Evolutionary conservation across 2,888 invertebrate species (phyloP).

Genomic region (Octonoba sinensis): DNA sequence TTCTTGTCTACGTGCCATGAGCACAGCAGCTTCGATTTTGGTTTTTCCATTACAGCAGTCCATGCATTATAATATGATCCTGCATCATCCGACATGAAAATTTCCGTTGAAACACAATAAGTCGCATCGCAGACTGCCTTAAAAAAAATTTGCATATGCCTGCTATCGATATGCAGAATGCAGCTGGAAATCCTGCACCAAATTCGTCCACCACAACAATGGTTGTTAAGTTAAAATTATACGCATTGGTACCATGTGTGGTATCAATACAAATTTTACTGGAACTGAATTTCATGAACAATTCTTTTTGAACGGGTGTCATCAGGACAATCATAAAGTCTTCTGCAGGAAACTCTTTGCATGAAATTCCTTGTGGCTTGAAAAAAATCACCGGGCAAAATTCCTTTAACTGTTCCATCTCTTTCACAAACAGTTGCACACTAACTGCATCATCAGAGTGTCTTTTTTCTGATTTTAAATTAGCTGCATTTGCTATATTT

Average conservation of each 20-base stretch:
- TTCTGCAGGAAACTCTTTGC: not conserved
- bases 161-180: conserved; percentile 19
- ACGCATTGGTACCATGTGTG: conserved; percentile 44
- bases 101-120: not conserved
- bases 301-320: conserved; percentile 30
- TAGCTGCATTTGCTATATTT: conserved; percentile 10
- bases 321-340: conserved; percentile 40
- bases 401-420: not conserved
- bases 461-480: not conserved
- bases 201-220: conserved; percentile 41
- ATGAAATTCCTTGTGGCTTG: conserved; percentile 6
- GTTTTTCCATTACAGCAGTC: conserved; percentile 42
- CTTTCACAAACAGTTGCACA: conserved; percentile 4
- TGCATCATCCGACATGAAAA: conserved; percentile 65
- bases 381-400: conserved; percentile 11
- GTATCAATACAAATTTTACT: conserved; percentile 33
- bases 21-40: conserved; percentile 39
- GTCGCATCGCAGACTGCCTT: not conserved
- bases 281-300: conserved; percentile 27
- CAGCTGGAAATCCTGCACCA: conserved; percentile 23
- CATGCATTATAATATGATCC: conserved; percentile 63
- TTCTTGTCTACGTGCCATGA: conserved; percentile 57
- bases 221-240: conserved; percentile 49
- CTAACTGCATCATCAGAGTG: conserved; percentile 11
- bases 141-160: conserved; percentile 20